Evolutionary conservation across 2,113 vertebrate genomes (phyloP).

Genomic region (Rhadina sibilatrix): DNA sequence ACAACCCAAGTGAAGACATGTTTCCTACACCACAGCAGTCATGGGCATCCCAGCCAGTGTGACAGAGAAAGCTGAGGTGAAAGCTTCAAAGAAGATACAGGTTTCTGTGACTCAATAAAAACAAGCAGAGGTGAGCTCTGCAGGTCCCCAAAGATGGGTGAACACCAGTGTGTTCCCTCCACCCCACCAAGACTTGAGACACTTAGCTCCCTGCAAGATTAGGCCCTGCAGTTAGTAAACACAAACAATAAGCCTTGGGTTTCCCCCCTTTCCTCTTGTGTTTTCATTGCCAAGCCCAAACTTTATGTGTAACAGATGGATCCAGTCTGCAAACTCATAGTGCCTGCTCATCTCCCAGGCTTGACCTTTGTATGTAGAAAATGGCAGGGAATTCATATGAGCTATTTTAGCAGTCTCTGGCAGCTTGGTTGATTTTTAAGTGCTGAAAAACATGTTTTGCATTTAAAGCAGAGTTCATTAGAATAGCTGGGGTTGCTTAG

Average conservation of each 20-base stretch:
- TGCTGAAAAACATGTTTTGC: conserved; percentile 42
- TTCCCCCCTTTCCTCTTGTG: neutral
- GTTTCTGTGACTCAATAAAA: neutral
- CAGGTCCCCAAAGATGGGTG: neutral
- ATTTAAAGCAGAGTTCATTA: neutral
- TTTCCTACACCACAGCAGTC: neutral
- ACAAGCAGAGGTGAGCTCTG: neutral
- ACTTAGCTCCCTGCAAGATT: neutral
- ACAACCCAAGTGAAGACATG: neutral
- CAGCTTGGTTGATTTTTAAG: conserved; percentile 8
- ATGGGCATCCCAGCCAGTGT: neutral
- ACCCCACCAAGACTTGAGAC: neutral
- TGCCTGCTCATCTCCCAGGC: conserved; percentile 26
- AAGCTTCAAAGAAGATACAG: neutral
- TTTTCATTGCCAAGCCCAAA: conserved; percentile 34
- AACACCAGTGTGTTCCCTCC: neutral
- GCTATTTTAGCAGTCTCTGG: conserved; percentile 15
- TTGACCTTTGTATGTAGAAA: conserved; percentile 26
- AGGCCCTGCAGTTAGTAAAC: neutral
- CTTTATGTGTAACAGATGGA: conserved; percentile 48
- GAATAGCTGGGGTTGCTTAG: neutral
- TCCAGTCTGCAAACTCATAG: neutral
- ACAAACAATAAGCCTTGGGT: neutral
- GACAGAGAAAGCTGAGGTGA: neutral
- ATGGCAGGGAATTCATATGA: neutral